These are phyloP conservation scores for Catostylus mosaicus DNA, from an alignment of 30 jellyfish, hydroid and myxozoan genomes.

Conservation along the genomic window DNA sequence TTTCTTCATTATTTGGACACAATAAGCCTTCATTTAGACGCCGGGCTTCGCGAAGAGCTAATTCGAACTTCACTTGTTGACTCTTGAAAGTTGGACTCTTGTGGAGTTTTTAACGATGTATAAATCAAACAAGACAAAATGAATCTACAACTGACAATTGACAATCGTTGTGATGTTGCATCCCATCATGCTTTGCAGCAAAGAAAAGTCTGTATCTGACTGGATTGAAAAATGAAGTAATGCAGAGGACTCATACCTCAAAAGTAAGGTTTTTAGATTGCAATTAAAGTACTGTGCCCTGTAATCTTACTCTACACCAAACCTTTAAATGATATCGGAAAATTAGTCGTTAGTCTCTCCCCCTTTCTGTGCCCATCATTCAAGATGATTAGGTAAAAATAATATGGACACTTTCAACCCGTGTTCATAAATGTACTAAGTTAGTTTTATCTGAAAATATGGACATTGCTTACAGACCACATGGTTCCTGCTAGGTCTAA, in stretches of 20 bases:
- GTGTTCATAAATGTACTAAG: no score
- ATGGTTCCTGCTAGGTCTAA: no score
- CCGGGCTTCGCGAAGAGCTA: neutral
- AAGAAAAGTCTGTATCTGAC: neutral
- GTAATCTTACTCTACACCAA: no score
- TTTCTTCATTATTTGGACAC: slow-evolving; percentile 23
- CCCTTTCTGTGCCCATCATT: no score
- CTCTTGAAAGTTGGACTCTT: neutral
- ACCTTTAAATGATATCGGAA: no score
- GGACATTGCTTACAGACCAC: no score
- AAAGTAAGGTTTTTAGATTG: neutral
- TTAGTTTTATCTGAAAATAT: no score
- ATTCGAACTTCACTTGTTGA: neutral
- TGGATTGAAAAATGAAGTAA: neutral
- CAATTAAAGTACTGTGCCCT: no score
- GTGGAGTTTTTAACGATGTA: neutral
- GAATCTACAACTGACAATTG: neutral
- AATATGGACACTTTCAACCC: no score
- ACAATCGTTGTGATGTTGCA: neutral
- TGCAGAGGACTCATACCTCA: no score
- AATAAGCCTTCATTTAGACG: slow-evolving; percentile 3
- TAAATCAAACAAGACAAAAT: neutral
- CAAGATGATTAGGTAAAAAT: no score
- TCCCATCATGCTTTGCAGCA: neutral
- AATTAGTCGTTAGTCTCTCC: no score